Base-by-base conservation (phyloP, 92 coral and sea anemone species). In the Palythoa grandiflora region DNA sequence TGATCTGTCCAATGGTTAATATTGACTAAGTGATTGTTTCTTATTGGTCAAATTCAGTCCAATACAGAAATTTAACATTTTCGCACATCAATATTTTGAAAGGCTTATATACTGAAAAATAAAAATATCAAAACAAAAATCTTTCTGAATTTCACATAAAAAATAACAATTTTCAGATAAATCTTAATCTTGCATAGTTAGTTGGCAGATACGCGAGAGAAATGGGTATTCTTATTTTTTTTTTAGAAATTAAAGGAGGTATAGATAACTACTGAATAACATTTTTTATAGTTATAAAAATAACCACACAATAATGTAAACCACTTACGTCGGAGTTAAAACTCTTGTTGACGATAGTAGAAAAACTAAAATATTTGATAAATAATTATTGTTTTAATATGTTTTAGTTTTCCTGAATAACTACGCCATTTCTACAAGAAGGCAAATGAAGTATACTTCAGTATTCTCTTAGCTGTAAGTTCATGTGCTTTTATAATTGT, bases 61-160 rank as follows among this genome's bases (percentile, higher is more conserved):
- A 81, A 81, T 47, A 63, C 40, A 17, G n/a, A 66, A 36, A 28
- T 47, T 47, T 11, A 3, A 65, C 2, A 77, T 66, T 81, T 66
- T 81, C 75, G 20, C 57, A 66, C 63, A 81, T 81, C 86, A 66
- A 81, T 68, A 66, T 81, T 63, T 81, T 68, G 74, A 81, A 39
- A 81, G 75, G 12, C 10, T 59, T 51, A 28, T 47, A 20, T 81
- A 66, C 28, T 68, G 74, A 81, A 37, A 54, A 44, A 47, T 20
- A 51, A 37, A 59, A 60, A 20, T 6, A 71, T 39, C 39, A 68
- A 39, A 81, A 81, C 28, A 81, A 37, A 66, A 44, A 13, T 6
- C 28, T 28, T 28, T 28, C 28, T 28, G 28, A 9, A 60, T 57
- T 78, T 78, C 14, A 50, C 8, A 51, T 50, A 6, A 28, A 28